These are phyloP conservation scores for Leptobrachium ailaonicum DNA, from an alignment of 2,113 vertebrate species.

Conservation along the genomic window DNA sequence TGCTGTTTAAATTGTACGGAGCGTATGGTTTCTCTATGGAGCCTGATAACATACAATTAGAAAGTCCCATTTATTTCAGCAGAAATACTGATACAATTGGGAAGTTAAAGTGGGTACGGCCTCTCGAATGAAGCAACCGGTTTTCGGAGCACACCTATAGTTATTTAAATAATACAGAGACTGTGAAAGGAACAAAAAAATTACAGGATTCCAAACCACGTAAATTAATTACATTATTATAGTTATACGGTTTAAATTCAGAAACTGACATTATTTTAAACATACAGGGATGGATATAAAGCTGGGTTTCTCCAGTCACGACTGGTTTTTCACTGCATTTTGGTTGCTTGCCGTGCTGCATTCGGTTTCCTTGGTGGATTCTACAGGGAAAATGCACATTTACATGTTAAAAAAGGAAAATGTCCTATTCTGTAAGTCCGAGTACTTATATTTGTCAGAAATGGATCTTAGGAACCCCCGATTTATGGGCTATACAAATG, in stretches of 20 bases:
- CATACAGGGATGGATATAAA: too few species aligned
- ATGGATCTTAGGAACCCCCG: too few species aligned
- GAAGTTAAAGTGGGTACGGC: slow-evolving; percentile 8
- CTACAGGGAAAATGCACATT: too few species aligned
- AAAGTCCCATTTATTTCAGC: slow-evolving; percentile 22
- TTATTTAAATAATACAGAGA: background rate
- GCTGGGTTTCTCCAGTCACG: too few species aligned
- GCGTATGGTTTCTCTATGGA: slow-evolving; percentile 2
- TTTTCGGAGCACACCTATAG: background rate
- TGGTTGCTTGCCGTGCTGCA: too few species aligned
- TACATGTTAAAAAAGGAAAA: too few species aligned
- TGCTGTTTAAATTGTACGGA: slow-evolving; percentile 14
- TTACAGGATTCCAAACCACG: slow-evolving; percentile 16
- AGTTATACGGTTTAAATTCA: background rate
- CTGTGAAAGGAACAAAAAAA: background rate
- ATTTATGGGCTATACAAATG: too few species aligned
- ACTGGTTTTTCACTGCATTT: too few species aligned
- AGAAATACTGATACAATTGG: slow-evolving; percentile 12
- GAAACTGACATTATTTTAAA: background rate
- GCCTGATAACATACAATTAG: slow-evolving; percentile 27
- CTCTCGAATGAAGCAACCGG: background rate
- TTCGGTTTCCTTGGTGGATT: too few species aligned
- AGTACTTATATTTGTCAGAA: too few species aligned
- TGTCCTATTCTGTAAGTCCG: too few species aligned
- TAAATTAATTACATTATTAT: slow-evolving; percentile 11